Percentiles rank a stretch among this genome's conserved stretches.
phyloP scores from a whole-genome alignment of 2,113 vertebrate genomes.

The Lichenostomus cassidix region DNA sequence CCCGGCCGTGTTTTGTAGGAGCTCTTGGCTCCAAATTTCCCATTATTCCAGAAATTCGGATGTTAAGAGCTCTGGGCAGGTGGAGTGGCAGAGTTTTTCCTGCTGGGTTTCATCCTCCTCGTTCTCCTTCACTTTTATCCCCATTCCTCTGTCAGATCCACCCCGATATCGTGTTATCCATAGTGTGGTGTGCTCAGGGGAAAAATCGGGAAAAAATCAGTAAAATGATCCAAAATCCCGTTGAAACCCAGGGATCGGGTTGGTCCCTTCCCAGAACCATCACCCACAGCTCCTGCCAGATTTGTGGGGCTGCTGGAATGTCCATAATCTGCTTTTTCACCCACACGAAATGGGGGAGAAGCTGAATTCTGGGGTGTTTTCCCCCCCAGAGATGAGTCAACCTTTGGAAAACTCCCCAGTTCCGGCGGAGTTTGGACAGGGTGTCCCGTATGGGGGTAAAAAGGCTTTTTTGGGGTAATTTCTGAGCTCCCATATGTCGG shows the following conservation, averaged over 20 bases:
- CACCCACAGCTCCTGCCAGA: not conserved
- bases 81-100: not conserved
- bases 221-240: not conserved
- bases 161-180: rapidly evolving
- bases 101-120: not conserved
- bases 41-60: not conserved
- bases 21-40: not conserved
- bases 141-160: not conserved
- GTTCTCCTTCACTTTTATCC: not conserved
- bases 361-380: not conserved
- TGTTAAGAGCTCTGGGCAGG: rapidly evolving
- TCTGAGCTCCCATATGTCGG: rapidly evolving
- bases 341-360: no score
- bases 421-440: no score
- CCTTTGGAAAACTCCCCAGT: not conserved
- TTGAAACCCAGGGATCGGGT: rapidly evolving
- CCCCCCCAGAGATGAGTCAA: no score
- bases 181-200: no score
- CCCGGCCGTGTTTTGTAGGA: no score
- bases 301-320: not conserved
- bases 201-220: not conserved
- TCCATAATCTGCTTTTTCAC: not conserved
- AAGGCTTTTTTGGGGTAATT: not conserved
- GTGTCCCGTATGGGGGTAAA: not conserved
- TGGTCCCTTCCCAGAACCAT: no score